These are phyloP conservation scores for Cryptomyrus ogoouensis DNA, from an alignment of 2,113 vertebrate species.

Conservation along the genomic window DNA sequence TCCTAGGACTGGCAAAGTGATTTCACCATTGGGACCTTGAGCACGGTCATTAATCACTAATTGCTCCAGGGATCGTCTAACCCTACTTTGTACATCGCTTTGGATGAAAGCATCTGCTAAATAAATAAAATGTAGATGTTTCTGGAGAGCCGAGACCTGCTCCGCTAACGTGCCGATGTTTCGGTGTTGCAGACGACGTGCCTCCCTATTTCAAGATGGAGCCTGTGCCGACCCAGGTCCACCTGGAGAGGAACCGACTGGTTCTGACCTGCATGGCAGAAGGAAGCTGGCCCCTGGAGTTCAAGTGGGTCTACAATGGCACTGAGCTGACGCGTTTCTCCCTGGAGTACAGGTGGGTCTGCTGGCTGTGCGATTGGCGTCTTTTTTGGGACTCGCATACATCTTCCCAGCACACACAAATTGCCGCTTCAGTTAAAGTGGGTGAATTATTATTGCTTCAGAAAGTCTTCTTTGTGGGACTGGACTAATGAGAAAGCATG, in stretches of 20 bases:
- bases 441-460: not conserved
- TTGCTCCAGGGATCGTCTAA: not conserved
- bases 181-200: conserved; percentile 72
- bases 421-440: not conserved
- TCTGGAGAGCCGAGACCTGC: not conserved
- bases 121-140: not conserved
- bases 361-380: not conserved
- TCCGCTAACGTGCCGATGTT: not conserved
- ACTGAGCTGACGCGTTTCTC: conserved; percentile 90
- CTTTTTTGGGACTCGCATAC: not conserved
- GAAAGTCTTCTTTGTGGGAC: not conserved
- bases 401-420: not conserved
- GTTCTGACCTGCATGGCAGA: conserved; percentile 98
- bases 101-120: not conserved
- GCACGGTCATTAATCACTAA: not conserved
- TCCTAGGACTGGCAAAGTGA: not conserved
- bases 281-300: conserved; percentile 97
- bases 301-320: conserved; percentile 92
- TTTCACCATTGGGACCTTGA: not conserved
- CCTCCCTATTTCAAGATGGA: conserved; percentile 97
- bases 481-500: not conserved
- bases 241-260: conserved; percentile 91
- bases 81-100: not conserved
- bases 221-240: conserved; percentile 84
- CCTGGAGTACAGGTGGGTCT: conserved; percentile 82